A percentile compares a stretch with the other conserved stretches of the same genome.
Conservation (phyloP, 2,113 vertebrate genomes). For the Irena cyanogastra region DNA sequence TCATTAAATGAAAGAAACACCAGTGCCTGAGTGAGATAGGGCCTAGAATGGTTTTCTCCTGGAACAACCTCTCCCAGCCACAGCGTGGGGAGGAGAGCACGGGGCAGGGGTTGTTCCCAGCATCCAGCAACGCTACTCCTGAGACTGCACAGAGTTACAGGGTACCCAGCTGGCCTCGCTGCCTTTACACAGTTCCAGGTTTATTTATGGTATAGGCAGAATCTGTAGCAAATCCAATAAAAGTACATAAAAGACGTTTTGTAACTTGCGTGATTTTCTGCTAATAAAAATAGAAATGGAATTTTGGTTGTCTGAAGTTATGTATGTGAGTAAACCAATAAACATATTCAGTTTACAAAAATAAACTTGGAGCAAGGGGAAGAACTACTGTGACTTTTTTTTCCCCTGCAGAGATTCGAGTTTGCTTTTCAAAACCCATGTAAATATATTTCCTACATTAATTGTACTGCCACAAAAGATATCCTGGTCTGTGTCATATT, state of each 20-base stretch:
- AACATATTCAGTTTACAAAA: not conserved
- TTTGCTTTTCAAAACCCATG: not conserved
- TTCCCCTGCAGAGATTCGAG: not conserved
- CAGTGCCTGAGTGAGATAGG: not conserved
- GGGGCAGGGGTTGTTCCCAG: not conserved
- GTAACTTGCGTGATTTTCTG: not conserved
- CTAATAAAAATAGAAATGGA: not conserved
- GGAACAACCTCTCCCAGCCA: not conserved
- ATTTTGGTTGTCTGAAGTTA: not conserved
- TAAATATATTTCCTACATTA: not conserved
- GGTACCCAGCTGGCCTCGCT: not conserved
- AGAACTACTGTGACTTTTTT: not conserved
- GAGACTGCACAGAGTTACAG: fast-evolving
- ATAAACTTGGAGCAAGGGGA: not conserved
- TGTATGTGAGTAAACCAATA: not conserved
- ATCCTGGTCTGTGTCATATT: not conserved
- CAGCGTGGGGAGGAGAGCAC: fast-evolving
- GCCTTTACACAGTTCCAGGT: not conserved
- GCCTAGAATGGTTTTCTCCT: not conserved
- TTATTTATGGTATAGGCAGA: not conserved
- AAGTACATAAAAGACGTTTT: not conserved
- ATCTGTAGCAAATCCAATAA: not conserved
- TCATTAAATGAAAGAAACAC: not conserved
- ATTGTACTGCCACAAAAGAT: not conserved
- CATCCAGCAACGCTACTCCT: fast-evolving